These are phyloP conservation scores for Lasiurus borealis DNA, from an alignment of 2,113 vertebrate species.

Conservation along the genomic window DNA sequence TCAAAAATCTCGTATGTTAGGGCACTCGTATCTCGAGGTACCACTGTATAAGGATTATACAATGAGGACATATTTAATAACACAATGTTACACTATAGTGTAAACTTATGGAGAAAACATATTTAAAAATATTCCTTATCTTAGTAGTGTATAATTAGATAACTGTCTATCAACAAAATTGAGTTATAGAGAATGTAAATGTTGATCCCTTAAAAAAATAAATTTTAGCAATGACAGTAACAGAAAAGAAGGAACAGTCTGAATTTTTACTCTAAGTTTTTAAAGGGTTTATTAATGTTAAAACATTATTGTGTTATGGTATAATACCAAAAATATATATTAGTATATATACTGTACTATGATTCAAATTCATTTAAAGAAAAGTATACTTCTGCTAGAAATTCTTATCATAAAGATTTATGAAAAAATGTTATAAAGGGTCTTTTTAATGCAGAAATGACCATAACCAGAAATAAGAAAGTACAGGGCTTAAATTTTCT, in stretches of 20 bases:
- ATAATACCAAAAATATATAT: slow-evolving; percentile 82
- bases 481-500: not conserved
- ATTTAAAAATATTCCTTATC: slow-evolving; percentile 33
- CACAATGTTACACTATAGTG: not conserved
- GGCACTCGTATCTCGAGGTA: too few species aligned
- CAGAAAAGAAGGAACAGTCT: not conserved
- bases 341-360: not conserved
- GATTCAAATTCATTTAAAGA: slow-evolving; percentile 21
- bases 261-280: slow-evolving; percentile 16
- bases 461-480: not conserved
- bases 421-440: not conserved
- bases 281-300: slow-evolving; percentile 84
- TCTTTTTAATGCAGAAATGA: not conserved
- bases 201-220: slow-evolving; percentile 27
- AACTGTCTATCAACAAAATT: slow-evolving; percentile 34
- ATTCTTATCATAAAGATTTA: not conserved
- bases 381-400: slow-evolving; percentile 1
- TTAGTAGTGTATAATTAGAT: slow-evolving; percentile 54
- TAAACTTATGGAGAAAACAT: slow-evolving; percentile 34
- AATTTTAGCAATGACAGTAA: slow-evolving; percentile 33
- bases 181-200: slow-evolving; percentile 54
- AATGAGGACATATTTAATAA: not conserved
- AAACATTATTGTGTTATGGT: slow-evolving; percentile 83
- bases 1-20: too few species aligned
- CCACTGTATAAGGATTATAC: not conserved